Conservation (phyloP, 92 coral and sea anemone genomes). For the Metridium senile region DNA sequence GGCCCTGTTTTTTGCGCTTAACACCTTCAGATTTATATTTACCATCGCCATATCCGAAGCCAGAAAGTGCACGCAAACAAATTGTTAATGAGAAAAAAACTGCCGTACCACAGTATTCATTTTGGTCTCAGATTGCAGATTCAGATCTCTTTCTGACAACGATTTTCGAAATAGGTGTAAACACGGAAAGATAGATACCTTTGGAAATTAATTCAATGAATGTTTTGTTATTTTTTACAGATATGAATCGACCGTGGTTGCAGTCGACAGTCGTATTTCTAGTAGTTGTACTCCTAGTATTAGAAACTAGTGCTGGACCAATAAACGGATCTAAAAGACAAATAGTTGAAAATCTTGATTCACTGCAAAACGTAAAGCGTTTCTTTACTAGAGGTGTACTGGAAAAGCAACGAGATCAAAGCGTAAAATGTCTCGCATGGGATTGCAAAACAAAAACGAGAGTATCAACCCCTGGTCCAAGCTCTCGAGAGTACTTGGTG, state of each 20-base stretch:
- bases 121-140: too few species aligned
- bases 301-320: too few species aligned
- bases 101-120: too few species aligned
- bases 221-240: background rate
- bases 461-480: background rate
- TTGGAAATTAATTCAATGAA: background rate
- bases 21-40: too few species aligned
- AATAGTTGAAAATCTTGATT: background rate
- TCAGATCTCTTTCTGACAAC: too few species aligned
- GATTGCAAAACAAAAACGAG: background rate
- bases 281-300: background rate
- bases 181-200: background rate
- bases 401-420: background rate
- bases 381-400: background rate
- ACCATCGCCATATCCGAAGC: too few species aligned
- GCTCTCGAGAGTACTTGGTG: background rate
- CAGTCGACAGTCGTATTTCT: background rate
- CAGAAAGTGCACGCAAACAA: too few species aligned
- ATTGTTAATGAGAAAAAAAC: too few species aligned
- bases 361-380: too few species aligned
- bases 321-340: background rate
- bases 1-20: too few species aligned
- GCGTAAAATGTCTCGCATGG: background rate
- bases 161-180: too few species aligned
- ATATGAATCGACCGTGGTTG: background rate